Percentiles rank a stretch among this genome's conserved stretches.
These are phyloP conservation scores for Bombus pyrosoma DNA, from an alignment of 1,140 invertebrate species.

Conservation along the genomic window DNA sequence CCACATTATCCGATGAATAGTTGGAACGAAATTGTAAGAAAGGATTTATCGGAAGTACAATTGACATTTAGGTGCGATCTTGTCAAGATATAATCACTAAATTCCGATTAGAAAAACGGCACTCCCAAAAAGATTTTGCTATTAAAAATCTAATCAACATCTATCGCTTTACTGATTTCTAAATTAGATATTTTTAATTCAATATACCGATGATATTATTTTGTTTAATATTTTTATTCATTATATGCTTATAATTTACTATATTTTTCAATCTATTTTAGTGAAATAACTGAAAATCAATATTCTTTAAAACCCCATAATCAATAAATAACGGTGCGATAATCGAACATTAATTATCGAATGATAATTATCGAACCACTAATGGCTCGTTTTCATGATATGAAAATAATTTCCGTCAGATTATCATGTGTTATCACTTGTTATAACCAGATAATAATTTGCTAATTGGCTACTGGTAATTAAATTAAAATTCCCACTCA, in stretches of 20 bases:
- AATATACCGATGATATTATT: not conserved
- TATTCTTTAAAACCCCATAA: not conserved
- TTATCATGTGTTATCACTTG: not conserved
- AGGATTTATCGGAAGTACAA: constrained; percentile 17
- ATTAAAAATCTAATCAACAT: constrained; percentile 28
- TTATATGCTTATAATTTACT: not conserved
- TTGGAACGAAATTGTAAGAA: constrained; percentile 21
- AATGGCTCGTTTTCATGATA: not conserved
- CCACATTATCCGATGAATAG: not conserved
- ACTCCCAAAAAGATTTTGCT: constrained; percentile 24
- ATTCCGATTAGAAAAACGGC: constrained; percentile 50
- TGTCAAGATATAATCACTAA: constrained; percentile 40
- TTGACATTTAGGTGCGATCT: constrained; percentile 53
- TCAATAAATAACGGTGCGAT: not conserved
- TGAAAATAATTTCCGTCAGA: not conserved
- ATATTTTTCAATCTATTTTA: not conserved
- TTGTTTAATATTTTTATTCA: not conserved
- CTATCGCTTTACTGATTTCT: not conserved
- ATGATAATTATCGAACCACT: not conserved
- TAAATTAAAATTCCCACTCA: constrained; percentile 19
- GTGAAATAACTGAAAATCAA: not conserved
- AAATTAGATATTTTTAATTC: not conserved
- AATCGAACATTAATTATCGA: not conserved
- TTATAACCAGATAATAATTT: not conserved
- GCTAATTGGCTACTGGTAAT: constrained; percentile 11